Evolutionary conservation across 1,140 invertebrate genomes (phyloP).

Genomic region (Ceratina australensis): DNA sequence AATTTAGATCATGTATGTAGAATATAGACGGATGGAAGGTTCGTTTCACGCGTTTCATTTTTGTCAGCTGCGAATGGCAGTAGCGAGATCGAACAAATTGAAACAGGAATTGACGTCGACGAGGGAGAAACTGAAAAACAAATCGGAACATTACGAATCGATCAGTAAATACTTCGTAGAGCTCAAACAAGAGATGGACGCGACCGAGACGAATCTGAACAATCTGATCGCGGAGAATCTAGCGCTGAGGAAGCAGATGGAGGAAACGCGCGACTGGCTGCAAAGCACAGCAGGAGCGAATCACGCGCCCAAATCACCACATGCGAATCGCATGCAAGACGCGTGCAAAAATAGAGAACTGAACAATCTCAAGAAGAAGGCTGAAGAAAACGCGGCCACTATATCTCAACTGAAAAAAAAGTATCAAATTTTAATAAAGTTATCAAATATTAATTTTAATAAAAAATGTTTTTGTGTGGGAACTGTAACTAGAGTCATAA

Average conservation of each 20-base stretch:
- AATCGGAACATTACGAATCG: slow-evolving; percentile 48
- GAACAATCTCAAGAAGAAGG: slow-evolving; percentile 57
- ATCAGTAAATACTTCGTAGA: slow-evolving; percentile 47
- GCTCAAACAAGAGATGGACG: slow-evolving; percentile 54
- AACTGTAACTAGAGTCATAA: not conserved
- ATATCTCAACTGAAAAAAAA: slow-evolving; percentile 54
- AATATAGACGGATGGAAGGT: not conserved
- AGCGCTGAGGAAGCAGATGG: slow-evolving; percentile 51
- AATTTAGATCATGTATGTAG: not conserved
- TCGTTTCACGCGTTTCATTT: not conserved
- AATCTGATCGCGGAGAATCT: slow-evolving; percentile 53
- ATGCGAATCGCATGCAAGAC: slow-evolving; percentile 43
- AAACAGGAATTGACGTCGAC: slow-evolving; percentile 43
- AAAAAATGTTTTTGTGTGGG: too few species aligned
- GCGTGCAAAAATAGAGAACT: slow-evolving; percentile 51
- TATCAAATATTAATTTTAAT: not conserved
- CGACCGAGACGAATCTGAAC: slow-evolving; percentile 49
- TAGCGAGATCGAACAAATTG: slow-evolving; percentile 41
- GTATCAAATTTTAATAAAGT: not conserved
- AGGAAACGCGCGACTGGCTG: slow-evolving; percentile 57
- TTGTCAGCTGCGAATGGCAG: slow-evolving; percentile 42
- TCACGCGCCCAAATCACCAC: too few species aligned
- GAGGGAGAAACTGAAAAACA: slow-evolving; percentile 28
- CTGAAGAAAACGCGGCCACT: slow-evolving; percentile 48
- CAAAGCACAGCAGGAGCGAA: slow-evolving; percentile 30